Evolutionary conservation across 1,140 invertebrate species (phyloP), one percentile per base, ranked within the genome.

Genomic region (Thaumatotibia leucotreta): DNA sequence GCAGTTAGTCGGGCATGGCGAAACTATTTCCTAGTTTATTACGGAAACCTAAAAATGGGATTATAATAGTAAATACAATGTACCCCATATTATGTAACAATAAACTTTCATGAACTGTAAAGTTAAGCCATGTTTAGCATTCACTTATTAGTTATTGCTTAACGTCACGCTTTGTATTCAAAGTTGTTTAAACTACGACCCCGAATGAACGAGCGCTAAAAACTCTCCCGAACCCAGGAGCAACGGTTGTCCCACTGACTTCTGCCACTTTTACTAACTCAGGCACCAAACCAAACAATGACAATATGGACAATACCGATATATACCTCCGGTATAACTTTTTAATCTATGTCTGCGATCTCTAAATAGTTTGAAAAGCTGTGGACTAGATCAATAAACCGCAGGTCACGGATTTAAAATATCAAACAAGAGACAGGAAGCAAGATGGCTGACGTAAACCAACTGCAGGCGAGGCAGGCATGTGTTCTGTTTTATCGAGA

Each of bases 401-500:
- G 27, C 14, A 29, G 52, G 27, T 8, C 24, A 58, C 27, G 52
- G 33, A 29, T 31, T 29, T 29, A 29, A 58, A 58, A 58, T 58
- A 58, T 29, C 52, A 58, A 31, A 14, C 23, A 29, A 58, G 27
- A 24, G 27, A 27, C 52, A 58, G 52, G 52, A 58, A 58, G n/a
- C 52, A 58, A 58, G 24, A 31, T 58, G 52, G 52, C 52, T 58
- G 23, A 27, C 52, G 24, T 58, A 58, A 58, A 58, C 52, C 27
- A 17, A 31, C 52, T 14, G 52, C 52, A 29, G 10, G 24, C 24
- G 9, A 45, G 29, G 52, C 3, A 23, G 27, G 29, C 52, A 24
- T 58, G 52, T 58, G 52, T 31, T 58, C 52, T 58, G 52, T 27
- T 58, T 39, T 27, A 31, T 58, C 52, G 52, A 58, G 23, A 58